phyloP scores from a whole-genome alignment of 2,888 invertebrate genomes.

The Acleris cristana region DNA sequence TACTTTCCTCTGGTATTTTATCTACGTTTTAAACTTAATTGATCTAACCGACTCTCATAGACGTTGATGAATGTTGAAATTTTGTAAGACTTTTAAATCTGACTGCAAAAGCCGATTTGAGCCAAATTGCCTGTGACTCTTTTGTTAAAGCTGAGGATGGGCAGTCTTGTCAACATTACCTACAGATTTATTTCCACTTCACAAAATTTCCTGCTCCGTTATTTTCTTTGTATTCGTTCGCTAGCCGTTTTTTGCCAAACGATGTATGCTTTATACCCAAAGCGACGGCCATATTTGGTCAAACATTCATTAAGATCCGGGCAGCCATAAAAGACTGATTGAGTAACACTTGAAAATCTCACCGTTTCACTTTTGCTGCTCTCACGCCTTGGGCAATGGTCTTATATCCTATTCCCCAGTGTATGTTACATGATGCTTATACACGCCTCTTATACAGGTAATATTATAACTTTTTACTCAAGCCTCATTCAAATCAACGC shows the following conservation, averaged over 20 bases:
- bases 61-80: slow-evolving; percentile 3
- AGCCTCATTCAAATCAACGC: slow-evolving; percentile 7
- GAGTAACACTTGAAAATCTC: slow-evolving; percentile 37
- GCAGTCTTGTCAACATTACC: slow-evolving; percentile 10
- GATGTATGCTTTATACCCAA: slow-evolving; percentile 32
- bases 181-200: slow-evolving; percentile 11
- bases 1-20: slow-evolving; percentile 26
- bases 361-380: slow-evolving; percentile 37
- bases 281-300: slow-evolving; percentile 32
- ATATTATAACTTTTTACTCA: slow-evolving; percentile 21
- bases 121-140: slow-evolving; percentile 1
- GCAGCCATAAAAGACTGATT: slow-evolving; percentile 35
- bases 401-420: slow-evolving; percentile 30
- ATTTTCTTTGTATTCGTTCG: not conserved
- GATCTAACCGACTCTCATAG: slow-evolving; percentile 1
- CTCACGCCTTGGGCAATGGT: slow-evolving; percentile 30
- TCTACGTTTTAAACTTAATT: slow-evolving; percentile 4
- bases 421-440: slow-evolving; percentile 32
- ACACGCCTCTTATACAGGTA: slow-evolving; percentile 18
- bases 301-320: slow-evolving; percentile 38
- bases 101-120: not conserved
- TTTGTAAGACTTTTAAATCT: not conserved
- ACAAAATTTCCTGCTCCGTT: slow-evolving; percentile 3
- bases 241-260: slow-evolving; percentile 31
- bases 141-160: not conserved